phyloP scores from a whole-genome alignment of 2,797 vertebrate species.

The Anolis apletophallus region DNA sequence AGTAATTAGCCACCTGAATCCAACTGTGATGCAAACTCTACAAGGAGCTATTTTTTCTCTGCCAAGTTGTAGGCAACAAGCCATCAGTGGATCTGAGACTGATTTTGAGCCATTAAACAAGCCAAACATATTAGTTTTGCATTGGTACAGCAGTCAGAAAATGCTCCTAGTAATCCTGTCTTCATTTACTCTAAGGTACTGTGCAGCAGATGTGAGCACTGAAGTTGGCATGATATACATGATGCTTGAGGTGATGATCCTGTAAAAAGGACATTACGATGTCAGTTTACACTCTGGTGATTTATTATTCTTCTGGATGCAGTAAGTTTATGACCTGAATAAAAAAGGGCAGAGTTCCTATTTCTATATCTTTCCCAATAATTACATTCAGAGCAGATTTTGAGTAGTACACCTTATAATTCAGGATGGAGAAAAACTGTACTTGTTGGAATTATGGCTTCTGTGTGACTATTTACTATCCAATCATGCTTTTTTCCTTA shows the following conservation, averaged over 20 bases:
- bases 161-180: background rate
- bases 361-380: background rate
- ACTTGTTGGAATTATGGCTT: background rate
- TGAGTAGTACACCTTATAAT: background rate
- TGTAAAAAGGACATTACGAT: background rate
- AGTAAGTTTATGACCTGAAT: background rate
- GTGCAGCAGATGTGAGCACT: background rate
- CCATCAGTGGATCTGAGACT: background rate
- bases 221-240: background rate
- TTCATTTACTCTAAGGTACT: background rate
- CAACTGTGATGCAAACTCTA: background rate
- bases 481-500: background rate
- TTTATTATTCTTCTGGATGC: background rate
- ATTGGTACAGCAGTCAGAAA: background rate
- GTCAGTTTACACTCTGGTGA: background rate
- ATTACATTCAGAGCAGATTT: background rate
- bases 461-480: background rate
- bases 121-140: background rate
- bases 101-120: slow-evolving; percentile 9
- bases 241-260: background rate
- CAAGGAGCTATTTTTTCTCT: background rate
- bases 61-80: background rate
- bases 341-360: background rate
- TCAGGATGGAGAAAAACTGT: background rate
- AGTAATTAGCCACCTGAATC: background rate